Evolutionary conservation across 2,888 invertebrate genomes (phyloP), one percentile per base, ranked within the genome.

Genomic region (Drosophila pseudotakahashii): DNA sequence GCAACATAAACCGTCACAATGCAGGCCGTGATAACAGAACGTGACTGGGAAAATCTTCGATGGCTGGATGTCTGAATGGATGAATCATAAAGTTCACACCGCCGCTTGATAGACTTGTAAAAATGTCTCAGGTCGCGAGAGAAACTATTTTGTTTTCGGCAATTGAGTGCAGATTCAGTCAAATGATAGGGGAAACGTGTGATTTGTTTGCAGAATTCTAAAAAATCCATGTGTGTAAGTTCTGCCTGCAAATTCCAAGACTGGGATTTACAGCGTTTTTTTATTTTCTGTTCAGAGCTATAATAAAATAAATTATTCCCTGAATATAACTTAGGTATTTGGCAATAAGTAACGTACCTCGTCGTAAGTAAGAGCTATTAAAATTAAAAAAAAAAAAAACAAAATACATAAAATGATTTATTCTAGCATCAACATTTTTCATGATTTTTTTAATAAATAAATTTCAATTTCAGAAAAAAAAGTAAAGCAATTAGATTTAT

Each of bases 21-120:
- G 61, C 72, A 41, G 30, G 36, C 50, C 41, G 50, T 48, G 53
- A 14, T 32, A 39, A 30, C 45, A 37, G 57, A 85, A 81, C 85
- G 88, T 81, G 81, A 76, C 79, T 48, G 58, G 50, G 47, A 61
- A 61, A 54, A 47, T 41, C 57, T 52, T 48, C 36, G 47, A 63
- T 83, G 78, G 61, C 13, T 50, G 55, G 19, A 42, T 59, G 36
- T 34, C 34, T 39, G 39, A 71, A 41, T 64, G 67, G 34, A 73
- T 55, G 54, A 64, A 55, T 54, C 50, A 73, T 36, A 45, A 45
- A 39, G 16, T 54, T 73, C 50, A 55, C 48, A 55, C 48, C 34
- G 42, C 48, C 63, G 14, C 9, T 62, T 50, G 50, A 62, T 36
- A 41, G 50, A 54, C 64, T 16, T 53, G 68, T 45, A 52, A 37